phyloP scores from a whole-genome alignment of 2,113 vertebrate species.

The Pomatostomus ruficeps region DNA sequence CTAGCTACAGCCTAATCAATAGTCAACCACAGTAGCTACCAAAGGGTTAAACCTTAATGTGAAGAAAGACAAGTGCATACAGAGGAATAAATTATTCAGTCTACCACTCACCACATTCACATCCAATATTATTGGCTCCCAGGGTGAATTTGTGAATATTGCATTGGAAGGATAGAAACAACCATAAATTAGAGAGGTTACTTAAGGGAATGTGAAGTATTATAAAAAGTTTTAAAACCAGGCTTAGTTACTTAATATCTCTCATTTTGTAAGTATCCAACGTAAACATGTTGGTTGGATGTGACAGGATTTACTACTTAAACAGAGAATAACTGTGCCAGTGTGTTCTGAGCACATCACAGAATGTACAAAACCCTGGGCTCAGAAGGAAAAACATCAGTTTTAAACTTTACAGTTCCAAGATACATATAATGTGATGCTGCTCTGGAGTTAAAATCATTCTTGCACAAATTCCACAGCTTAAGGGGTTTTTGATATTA shows the following conservation, averaged over 20 bases:
- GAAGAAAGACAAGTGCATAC: neutral
- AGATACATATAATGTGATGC: neutral
- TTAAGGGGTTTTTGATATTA: neutral
- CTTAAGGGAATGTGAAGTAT: neutral
- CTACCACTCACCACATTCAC: neutral
- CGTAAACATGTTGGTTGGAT: conserved; percentile 3
- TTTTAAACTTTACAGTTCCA: neutral
- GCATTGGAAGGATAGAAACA: neutral
- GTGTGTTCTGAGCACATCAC: neutral
- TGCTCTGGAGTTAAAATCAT: neutral
- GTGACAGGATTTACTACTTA: conserved; percentile 24
- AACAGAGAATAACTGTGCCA: neutral
- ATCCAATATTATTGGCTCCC: neutral
- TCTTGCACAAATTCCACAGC: neutral
- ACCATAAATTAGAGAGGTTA: neutral
- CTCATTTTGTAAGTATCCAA: conserved; percentile 1
- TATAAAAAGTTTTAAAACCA: neutral
- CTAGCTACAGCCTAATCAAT: neutral
- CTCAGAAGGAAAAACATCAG: neutral
- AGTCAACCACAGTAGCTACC: neutral
- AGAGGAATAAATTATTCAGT: neutral
- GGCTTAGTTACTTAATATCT: conserved; percentile 20
- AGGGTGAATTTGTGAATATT: neutral
- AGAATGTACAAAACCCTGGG: neutral
- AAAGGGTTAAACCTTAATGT: neutral